Percentiles rank a stretch among this genome's conserved stretches.
Evolutionary conservation across 2,113 vertebrate genomes (phyloP).

Genomic region (Onychostruthus taczanowskii): DNA sequence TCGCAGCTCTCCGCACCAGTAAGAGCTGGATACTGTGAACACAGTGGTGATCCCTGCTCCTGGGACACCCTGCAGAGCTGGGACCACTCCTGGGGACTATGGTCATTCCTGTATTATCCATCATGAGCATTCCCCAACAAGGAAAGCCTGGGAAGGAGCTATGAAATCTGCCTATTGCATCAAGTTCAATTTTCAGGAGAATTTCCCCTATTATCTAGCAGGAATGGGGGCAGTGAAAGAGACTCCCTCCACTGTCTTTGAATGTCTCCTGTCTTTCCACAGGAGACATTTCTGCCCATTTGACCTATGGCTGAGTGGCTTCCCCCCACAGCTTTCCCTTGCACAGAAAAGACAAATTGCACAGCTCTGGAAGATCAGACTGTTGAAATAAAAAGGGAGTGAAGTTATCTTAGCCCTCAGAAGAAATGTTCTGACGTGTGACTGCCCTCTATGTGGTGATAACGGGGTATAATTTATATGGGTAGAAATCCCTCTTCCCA

Average conservation of each 20-base stretch:
- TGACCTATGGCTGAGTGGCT: neutral
- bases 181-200: neutral
- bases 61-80: neutral
- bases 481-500: slow-evolving; percentile 27
- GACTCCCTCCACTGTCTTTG: neutral
- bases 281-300: neutral
- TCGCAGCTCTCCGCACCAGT: neutral
- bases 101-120: neutral
- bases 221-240: neutral
- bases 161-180: neutral
- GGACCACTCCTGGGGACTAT: neutral
- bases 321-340: neutral
- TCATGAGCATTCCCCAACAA: neutral
- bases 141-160: neutral
- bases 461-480: slow-evolving; percentile 17
- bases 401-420: neutral
- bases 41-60: neutral
- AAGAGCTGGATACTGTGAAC: neutral
- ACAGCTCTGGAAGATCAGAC: neutral
- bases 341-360: neutral
- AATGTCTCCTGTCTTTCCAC: neutral
- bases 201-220: neutral
- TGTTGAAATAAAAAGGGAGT: neutral
- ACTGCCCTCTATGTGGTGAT: neutral
- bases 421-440: neutral